These are phyloP conservation scores for Prinia subflava DNA, from an alignment of 2,113 vertebrate genomes.

Conservation along the genomic window DNA sequence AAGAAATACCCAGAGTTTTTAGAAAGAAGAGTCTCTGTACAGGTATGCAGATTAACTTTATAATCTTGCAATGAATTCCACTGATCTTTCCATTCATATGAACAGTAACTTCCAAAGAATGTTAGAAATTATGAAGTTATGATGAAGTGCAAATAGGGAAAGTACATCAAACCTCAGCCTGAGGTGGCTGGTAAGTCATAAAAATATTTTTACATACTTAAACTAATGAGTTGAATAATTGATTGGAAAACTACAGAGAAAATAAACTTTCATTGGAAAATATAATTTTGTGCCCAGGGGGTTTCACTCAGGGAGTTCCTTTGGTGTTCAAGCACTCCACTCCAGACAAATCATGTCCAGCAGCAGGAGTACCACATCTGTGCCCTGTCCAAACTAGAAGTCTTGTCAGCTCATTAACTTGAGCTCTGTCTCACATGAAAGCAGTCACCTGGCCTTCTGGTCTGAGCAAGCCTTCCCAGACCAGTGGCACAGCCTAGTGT, in stretches of 20 bases:
- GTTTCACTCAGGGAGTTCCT: background rate
- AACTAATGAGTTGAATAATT: background rate
- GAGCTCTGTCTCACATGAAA: background rate
- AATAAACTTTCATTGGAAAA: conserved; percentile 13
- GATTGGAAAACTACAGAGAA: background rate
- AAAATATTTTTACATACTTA: background rate
- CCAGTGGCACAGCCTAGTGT: background rate
- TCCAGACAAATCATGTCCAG: background rate
- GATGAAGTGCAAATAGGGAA: background rate
- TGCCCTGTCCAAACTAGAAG: background rate
- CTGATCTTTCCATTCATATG: background rate
- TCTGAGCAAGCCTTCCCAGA: background rate
- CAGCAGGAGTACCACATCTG: background rate
- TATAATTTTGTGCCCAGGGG: background rate
- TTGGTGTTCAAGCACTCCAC: background rate
- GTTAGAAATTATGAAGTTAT: background rate
- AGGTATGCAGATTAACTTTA: background rate
- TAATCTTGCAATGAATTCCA: background rate
- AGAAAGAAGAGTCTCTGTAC: background rate
- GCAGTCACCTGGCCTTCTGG: background rate
- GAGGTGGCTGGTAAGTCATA: background rate
- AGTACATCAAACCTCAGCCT: background rate
- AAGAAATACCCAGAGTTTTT: background rate
- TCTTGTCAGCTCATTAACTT: background rate
- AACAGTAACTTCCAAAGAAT: background rate